phyloP scores from a whole-genome alignment of 2,888 invertebrate species.

The Enoplolaimus lenunculus region DNA sequence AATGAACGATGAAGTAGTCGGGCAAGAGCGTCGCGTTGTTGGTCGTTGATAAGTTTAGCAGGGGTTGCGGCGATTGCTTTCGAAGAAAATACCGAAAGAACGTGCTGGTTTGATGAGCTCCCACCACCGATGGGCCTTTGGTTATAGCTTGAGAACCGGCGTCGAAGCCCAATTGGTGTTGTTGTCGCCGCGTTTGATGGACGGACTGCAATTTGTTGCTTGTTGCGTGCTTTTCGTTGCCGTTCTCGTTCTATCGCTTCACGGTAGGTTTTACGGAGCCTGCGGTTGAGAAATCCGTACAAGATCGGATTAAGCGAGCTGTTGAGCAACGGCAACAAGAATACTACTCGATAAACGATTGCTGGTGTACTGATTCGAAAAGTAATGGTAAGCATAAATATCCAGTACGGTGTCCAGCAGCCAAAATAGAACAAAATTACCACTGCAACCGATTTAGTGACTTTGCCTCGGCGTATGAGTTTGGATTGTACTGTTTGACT shows the following conservation, averaged over 20 bases:
- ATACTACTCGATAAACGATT: slow-evolving; percentile 35
- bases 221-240: not conserved
- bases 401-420: slow-evolving; percentile 25
- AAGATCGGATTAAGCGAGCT: slow-evolving; percentile 21
- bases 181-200: too few species aligned
- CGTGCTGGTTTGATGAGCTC: too few species aligned
- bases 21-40: too few species aligned
- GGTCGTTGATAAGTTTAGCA: too few species aligned
- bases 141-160: too few species aligned
- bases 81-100: too few species aligned
- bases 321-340: slow-evolving; percentile 39
- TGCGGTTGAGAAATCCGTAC: slow-evolving; percentile 22
- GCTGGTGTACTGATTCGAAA: too few species aligned
- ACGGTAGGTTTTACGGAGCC: slow-evolving; percentile 41
- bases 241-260: slow-evolving; percentile 3
- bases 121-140: too few species aligned
- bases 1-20: too few species aligned
- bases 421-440: slow-evolving; percentile 22
- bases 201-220: too few species aligned
- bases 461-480: slow-evolving; percentile 1
- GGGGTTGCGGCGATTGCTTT: too few species aligned
- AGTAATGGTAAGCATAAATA: not conserved
- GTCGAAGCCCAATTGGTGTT: too few species aligned
- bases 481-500: not conserved
- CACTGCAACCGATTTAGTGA: slow-evolving; percentile 16